Conservation (phyloP, 2,113 vertebrate genomes). For the Elephas maximus region DNA sequence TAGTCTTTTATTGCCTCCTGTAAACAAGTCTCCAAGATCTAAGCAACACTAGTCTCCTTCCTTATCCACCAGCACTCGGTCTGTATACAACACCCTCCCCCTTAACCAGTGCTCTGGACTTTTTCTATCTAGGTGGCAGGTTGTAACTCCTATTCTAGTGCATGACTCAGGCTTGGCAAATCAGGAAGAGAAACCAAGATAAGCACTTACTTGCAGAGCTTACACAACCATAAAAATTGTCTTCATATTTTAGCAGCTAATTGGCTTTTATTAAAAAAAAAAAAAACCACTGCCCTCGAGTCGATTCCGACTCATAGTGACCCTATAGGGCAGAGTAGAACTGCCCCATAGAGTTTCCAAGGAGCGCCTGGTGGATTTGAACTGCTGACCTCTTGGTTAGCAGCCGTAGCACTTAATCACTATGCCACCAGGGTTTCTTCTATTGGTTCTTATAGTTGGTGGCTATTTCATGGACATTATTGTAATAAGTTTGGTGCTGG, state of each 20-base stretch:
- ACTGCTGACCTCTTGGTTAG: too few relatives aligned
- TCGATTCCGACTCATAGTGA: too few relatives aligned
- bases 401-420: too few relatives aligned
- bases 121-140: not conserved
- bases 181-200: not conserved
- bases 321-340: too few relatives aligned
- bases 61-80: too few relatives aligned
- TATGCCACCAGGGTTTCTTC: too few relatives aligned
- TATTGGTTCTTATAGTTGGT: not conserved
- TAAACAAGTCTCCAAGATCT: not conserved
- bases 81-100: too few relatives aligned
- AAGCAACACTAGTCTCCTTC: not conserved
- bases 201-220: not conserved
- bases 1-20: not conserved
- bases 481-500: not conserved
- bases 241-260: not conserved
- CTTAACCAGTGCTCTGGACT: not conserved
- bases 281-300: too few relatives aligned
- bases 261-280: too few relatives aligned
- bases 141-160: not conserved
- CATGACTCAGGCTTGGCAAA: not conserved
- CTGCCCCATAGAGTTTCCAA: too few relatives aligned
- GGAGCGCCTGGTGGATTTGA: too few relatives aligned
- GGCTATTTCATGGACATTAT: not conserved
- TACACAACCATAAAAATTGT: not conserved